phyloP scores from a whole-genome alignment of 2,797 vertebrate genomes.

The Crocidura indochinensis region DNA sequence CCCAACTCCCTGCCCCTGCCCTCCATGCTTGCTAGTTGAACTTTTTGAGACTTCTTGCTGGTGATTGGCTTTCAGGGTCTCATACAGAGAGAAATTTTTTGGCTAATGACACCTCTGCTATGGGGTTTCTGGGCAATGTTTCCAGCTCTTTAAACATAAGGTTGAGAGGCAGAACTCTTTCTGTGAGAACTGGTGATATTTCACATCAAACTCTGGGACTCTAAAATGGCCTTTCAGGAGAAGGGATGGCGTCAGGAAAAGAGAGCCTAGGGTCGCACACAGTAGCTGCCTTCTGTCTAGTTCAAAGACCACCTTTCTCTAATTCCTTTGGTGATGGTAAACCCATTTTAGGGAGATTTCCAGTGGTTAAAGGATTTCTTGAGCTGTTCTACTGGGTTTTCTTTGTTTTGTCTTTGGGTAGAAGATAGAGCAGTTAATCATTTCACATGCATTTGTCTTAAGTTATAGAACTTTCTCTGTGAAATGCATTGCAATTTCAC shows the following conservation, averaged over 20 bases:
- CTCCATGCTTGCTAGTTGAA: no score
- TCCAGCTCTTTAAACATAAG: neutral
- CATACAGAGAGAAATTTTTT: neutral
- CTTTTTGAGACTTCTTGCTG: neutral
- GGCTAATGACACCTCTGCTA: neutral
- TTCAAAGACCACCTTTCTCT: neutral
- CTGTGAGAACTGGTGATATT: no score
- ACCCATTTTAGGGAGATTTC: conserved; percentile 49
- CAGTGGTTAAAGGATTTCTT: conserved; percentile 9
- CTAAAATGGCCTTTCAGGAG: no score
- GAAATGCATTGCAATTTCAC: conserved; percentile 66
- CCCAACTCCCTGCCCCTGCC: no score
- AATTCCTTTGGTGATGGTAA: neutral
- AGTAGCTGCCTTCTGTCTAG: neutral
- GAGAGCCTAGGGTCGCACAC: no score
- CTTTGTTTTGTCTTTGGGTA: neutral
- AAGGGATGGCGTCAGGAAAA: no score
- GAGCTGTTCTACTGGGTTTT: neutral
- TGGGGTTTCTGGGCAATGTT: neutral
- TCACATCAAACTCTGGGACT: no score
- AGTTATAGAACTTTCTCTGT: conserved; percentile 62
- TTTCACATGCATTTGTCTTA: conserved; percentile 70
- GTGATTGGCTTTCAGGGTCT: conserved; percentile 9
- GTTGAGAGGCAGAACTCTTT: no score
- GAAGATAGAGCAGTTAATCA: conserved; percentile 66